Evolutionary conservation across 2,888 invertebrate species (phyloP), one percentile per base, ranked within the genome.

Genomic region (Anticlea derivata): DNA sequence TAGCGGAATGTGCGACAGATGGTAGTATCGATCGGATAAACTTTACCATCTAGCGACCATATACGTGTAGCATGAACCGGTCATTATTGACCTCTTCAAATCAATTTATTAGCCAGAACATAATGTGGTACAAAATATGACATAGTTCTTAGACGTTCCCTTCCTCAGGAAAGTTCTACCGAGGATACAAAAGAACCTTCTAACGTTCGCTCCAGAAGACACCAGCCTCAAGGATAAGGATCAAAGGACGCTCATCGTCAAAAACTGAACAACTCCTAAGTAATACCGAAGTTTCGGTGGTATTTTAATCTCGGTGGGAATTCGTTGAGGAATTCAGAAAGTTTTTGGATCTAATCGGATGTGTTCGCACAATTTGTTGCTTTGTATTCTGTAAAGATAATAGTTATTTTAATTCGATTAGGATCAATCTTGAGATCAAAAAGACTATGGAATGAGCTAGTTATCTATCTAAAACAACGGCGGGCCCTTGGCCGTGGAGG

Each of bases 261-360:
- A 52, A 51, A 52, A 47, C 31, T 37, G 40, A 44, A 45, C 46
- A 47, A 52, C 41, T 46, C 20, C 23, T 10, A 43, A 52, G 47
- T 47, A 51, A 51, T 47, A 47, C 17, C 27, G 7, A 50, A 57
- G 44, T 58, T 52, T 47, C 27, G 35, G 44, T 48, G 53, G 49
- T 50, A 52, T 52, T 50, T 53, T 47, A 53, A 52, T 52, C 33
- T 26, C 34, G 50, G 37, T 34, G 34, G 26, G 34, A 54, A 44
- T 50, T 54, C 34, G 40, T 37, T 58, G 44, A 57, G 40, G 40
- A 53, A 49, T 50, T 48, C 24, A 34, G 23, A 31, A 31, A 47
- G 20, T 41, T 47, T 37, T 35, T 4, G 17, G 10, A 37, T 6
- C 27, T 44, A 47, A 52, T 52, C 48, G 43, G 7, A 10, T 12